phyloP scores from a whole-genome alignment of 2,797 vertebrate genomes.

The Hephaestus fuliginosus region DNA sequence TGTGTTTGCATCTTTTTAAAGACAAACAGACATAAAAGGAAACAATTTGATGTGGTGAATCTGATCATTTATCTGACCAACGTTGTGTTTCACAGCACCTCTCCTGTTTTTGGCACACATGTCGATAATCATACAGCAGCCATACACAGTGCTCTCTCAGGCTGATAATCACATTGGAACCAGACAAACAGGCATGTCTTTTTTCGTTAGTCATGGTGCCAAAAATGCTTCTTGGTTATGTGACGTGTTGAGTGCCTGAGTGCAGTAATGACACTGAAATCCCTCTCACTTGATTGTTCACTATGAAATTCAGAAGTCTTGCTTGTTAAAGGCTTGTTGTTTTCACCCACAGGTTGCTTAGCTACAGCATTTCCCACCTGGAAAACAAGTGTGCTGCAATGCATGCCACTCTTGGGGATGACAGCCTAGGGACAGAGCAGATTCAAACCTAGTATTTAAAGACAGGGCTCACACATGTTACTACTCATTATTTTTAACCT shows the following conservation, averaged over 20 bases:
- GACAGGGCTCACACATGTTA: slow-evolving; percentile 8
- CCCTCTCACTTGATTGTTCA: slow-evolving; percentile 30
- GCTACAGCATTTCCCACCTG: slow-evolving; percentile 55
- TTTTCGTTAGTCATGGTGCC: slow-evolving; percentile 43
- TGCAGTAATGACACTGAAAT: slow-evolving; percentile 27
- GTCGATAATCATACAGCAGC: slow-evolving; percentile 2
- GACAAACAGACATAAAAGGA: slow-evolving; percentile 4
- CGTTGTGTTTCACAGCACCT: not conserved
- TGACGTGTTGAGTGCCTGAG: slow-evolving; percentile 28
- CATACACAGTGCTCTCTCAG: slow-evolving; percentile 13
- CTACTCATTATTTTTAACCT: slow-evolving; percentile 30
- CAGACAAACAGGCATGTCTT: slow-evolving; percentile 51
- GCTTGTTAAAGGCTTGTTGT: slow-evolving; percentile 33
- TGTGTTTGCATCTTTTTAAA: slow-evolving; percentile 37
- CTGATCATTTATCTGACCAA: slow-evolving; percentile 16
- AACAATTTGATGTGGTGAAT: not conserved
- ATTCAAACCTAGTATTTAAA: slow-evolving; percentile 40
- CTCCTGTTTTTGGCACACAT: slow-evolving; percentile 17
- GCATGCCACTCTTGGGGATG: slow-evolving; percentile 21
- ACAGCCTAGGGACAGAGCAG: slow-evolving; percentile 38
- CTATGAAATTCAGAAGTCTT: slow-evolving; percentile 46
- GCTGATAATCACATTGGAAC: slow-evolving; percentile 60
- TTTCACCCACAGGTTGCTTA: slow-evolving; percentile 58
- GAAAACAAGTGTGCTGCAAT: slow-evolving; percentile 32
- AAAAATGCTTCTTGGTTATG: slow-evolving; percentile 48